These are phyloP conservation scores for Muschampia plurimacula DNA, from an alignment of 2,888 invertebrate species.

Conservation along the genomic window DNA sequence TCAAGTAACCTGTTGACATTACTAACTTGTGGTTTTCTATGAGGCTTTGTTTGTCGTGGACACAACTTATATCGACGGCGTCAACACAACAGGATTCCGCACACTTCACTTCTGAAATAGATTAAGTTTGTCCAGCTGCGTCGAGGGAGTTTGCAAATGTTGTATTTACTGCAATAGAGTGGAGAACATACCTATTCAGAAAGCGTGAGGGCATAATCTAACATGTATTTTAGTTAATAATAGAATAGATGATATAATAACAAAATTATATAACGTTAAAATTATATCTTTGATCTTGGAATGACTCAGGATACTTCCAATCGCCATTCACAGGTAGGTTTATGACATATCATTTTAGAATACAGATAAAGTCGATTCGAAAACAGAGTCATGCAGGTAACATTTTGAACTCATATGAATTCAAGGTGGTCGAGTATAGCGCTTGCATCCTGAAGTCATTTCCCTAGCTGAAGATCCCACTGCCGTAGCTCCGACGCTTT, in stretches of 20 bases:
- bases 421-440: conserved; percentile 41
- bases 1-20: conserved; percentile 83
- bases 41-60: conserved; percentile 65
- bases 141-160: conserved; percentile 3
- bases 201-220: not conserved
- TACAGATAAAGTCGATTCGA: conserved; percentile 23
- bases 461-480: conserved; percentile 54
- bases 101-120: conserved; percentile 14
- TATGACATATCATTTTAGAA: conserved; percentile 6
- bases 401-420: conserved; percentile 36
- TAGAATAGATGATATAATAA: not conserved
- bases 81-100: conserved; percentile 20
- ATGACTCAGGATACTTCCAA: not conserved
- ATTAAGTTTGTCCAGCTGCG: conserved; percentile 6
- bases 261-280: not conserved
- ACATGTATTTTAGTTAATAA: no score
- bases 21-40: conserved; percentile 67
- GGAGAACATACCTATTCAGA: not conserved
- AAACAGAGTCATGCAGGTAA: conserved; percentile 35
- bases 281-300: not conserved
- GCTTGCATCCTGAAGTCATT: conserved; percentile 58
- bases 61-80: conserved; percentile 57
- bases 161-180: not conserved
- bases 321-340: not conserved
- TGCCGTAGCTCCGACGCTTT: conserved; percentile 65